A percentile compares a stretch with the other conserved stretches of the same genome.
These are phyloP conservation scores for Eclectus roratus DNA, from an alignment of 2,113 vertebrate species.

Conservation along the genomic window DNA sequence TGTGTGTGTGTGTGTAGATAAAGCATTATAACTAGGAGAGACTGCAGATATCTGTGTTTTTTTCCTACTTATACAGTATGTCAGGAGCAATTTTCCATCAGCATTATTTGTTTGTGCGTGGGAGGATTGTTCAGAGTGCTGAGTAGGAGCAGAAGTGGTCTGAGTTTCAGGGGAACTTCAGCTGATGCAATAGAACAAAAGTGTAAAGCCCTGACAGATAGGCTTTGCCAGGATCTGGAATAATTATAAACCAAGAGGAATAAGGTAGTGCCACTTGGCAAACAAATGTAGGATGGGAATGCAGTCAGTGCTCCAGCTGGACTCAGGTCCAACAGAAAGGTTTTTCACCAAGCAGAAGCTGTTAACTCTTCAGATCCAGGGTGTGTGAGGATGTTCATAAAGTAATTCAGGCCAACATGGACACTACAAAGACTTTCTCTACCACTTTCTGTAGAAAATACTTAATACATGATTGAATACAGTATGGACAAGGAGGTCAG, in stretches of 20 bases:
- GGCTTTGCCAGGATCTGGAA: not conserved
- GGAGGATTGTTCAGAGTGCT: not conserved
- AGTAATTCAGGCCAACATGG: not conserved
- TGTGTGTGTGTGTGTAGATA: not conserved
- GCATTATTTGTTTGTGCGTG: not conserved
- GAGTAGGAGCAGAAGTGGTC: not conserved
- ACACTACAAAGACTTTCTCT: not conserved
- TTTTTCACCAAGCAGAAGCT: not conserved
- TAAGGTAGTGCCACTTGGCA: not conserved
- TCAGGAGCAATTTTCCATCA: not conserved
- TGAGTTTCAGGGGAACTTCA: not conserved
- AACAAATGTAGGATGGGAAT: not conserved
- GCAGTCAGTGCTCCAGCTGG: not conserved
- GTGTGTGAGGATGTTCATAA: not conserved
- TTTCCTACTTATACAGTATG: not conserved
- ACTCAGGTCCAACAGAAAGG: not conserved
- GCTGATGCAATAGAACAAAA: not conserved
- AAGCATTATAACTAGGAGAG: not conserved
- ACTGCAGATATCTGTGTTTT: rapidly evolving
- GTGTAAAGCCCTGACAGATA: not conserved
- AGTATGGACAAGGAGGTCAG: not conserved
- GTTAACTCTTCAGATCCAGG: not conserved
- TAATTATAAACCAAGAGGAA: not conserved
- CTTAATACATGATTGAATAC: not conserved
- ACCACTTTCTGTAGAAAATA: not conserved